Base-by-base conservation (phyloP, 1,140 invertebrate species). In the Tetraneura akinire region DNA sequence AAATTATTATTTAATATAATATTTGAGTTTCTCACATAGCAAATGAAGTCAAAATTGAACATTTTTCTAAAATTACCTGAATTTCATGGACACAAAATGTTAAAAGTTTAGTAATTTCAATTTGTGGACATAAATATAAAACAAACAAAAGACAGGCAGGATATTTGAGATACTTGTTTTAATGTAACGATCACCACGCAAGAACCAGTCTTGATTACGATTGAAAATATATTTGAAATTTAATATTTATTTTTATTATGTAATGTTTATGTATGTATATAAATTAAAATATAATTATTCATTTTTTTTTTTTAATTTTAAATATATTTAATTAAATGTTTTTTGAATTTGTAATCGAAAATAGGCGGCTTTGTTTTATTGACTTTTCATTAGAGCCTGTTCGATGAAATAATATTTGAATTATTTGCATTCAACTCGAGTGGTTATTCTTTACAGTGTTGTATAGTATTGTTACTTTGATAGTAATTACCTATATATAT, bases 71-170 rank as follows among this genome's bases (percentile, higher is more conserved):
- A 21, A n/a, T 16, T 37, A 42, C 11, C n/a, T 14, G 32, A 64
- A 32, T 32, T 32, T 29, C 10, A 37, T 37, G 10, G 62, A 29
- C 32, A 42, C 8, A n/a, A 10, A 18, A 18, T n/a, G 18, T 18
- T 64, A 37, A 64, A 64, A 42, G 62, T 37, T 64, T 18, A 37
- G 62, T 42, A 64, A 64, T 64, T 64, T 64, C 16, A 64, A 64
- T 32, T 37, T 26, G 32, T 21, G n/a, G 32, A 21, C n/a, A 32
- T 45, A 6, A 42, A 47, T 21, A 23, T 21, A 45, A 16, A 37
- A 21, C 47, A 13, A 21, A 47, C 37, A 16, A 42, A 47, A 68
- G 47, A 47, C 8, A 42, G 42, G 26, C 47, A 26, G 37, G 21
- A 47, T 11, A n/a, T 47, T 68, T 68, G 42, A 1, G 6, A 23